Evolutionary conservation across 2,797 vertebrate species (phyloP).

Genomic region (Smutsia gigantea): DNA sequence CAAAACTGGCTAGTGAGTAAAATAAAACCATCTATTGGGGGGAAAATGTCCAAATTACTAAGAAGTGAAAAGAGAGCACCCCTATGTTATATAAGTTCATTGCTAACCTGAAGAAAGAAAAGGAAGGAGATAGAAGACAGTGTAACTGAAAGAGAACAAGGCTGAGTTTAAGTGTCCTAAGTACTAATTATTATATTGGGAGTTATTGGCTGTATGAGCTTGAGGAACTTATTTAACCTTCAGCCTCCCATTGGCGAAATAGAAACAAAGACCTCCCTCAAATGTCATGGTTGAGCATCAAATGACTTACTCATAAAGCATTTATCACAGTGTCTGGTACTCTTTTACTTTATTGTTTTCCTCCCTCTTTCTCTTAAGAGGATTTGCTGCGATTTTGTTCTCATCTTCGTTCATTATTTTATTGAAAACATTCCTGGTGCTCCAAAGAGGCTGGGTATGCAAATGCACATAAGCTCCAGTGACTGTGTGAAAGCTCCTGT

Average conservation of each 20-base stretch:
- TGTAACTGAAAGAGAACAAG: not conserved
- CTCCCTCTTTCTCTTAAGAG: not conserved
- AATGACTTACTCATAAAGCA: not conserved
- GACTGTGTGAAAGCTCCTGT: not conserved
- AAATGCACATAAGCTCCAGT: not conserved
- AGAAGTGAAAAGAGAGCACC: not conserved
- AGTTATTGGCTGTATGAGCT: not conserved
- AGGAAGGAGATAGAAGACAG: not conserved
- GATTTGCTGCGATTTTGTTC: not conserved
- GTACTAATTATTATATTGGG: not conserved
- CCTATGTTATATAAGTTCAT: not conserved
- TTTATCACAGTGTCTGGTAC: not conserved
- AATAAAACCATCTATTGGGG: not conserved
- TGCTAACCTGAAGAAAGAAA: not conserved
- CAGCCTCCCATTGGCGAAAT: not conserved
- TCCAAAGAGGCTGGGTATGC: not conserved
- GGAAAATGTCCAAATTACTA: not conserved
- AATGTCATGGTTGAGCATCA: not conserved
- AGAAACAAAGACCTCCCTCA: not conserved
- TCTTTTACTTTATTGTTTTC: not conserved
- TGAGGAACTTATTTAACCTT: not conserved
- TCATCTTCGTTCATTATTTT: not conserved
- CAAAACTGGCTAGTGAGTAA: not conserved
- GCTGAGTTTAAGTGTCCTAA: not conserved
- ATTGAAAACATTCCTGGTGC: not conserved